Conservation (phyloP, 2,113 vertebrate species). For the Amblyopsis rosae region DNA sequence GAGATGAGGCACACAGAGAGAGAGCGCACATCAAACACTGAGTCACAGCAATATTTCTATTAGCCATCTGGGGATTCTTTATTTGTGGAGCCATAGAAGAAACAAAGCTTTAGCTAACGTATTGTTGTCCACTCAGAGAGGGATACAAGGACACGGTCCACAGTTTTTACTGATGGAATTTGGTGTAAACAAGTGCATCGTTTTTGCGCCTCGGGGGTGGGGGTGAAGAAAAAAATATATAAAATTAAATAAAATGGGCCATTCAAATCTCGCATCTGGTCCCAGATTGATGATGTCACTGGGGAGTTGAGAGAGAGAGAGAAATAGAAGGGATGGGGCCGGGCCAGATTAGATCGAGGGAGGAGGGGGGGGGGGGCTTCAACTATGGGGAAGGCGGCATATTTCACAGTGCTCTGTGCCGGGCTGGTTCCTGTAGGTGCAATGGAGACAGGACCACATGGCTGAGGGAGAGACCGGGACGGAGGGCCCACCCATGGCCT, state of each 20-base stretch:
- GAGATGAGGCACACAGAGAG: constrained; percentile 29
- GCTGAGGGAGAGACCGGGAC: constrained; percentile 75
- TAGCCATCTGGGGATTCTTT: background rate
- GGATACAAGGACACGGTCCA: constrained; percentile 41
- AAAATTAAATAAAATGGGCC: background rate
- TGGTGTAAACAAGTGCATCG: constrained; percentile 53
- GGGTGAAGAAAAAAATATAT: background rate
- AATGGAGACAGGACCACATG: constrained; percentile 97
- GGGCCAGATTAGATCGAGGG: constrained; percentile 10
- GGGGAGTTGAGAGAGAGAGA: constrained; percentile 6
- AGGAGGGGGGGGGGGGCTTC: constrained; percentile 30
- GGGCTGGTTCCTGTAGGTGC: constrained; percentile 98
- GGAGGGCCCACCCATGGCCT: constrained; percentile 81
- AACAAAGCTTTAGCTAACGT: constrained; percentile 51
- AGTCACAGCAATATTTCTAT: constrained; percentile 45
- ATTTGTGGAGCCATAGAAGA: background rate
- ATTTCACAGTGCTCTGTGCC: constrained; percentile 98
- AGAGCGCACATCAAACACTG: constrained; percentile 31
- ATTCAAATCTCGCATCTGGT: constrained; percentile 53
- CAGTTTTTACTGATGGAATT: constrained; percentile 41
- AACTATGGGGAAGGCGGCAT: constrained; percentile 95
- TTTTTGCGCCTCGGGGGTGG: constrained; percentile 12
- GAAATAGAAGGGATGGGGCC: constrained; percentile 6
- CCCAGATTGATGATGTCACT: constrained; percentile 43
- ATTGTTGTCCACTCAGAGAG: constrained; percentile 43